Evolutionary conservation across 2,888 invertebrate genomes (phyloP).

Genomic region (Carpatolechia fugitivella): DNA sequence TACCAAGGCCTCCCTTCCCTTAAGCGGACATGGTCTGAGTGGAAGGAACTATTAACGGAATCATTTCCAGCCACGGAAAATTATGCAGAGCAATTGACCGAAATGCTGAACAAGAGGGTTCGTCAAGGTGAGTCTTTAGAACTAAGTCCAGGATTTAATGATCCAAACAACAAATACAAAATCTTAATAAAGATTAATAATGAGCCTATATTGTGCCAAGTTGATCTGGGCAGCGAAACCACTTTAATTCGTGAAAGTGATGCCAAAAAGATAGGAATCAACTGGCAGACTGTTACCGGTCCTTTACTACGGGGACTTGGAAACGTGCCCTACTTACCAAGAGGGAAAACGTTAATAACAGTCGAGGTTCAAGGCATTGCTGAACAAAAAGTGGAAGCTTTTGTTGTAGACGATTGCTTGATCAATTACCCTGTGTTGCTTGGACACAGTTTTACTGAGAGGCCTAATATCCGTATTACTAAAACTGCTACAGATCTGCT

Average conservation of each 20-base stretch:
- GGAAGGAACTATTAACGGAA: no score
- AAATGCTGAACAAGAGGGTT: no score
- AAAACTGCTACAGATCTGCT: slow-evolving; percentile 10
- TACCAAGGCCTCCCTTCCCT: no score
- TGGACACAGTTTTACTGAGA: slow-evolving; percentile 15
- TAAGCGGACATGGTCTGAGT: no score
- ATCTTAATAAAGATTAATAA: slow-evolving; percentile 15
- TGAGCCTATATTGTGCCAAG: neutral
- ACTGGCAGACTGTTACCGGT: slow-evolving; percentile 15
- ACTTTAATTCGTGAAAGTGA: slow-evolving; percentile 23
- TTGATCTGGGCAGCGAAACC: slow-evolving; percentile 25
- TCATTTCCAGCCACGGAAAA: no score
- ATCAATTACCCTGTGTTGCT: slow-evolving; percentile 16
- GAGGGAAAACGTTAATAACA: slow-evolving; percentile 11
- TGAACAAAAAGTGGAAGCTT: slow-evolving; percentile 22
- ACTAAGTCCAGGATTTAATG: no score
- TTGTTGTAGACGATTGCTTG: slow-evolving; percentile 21
- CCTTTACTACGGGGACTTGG: slow-evolving; percentile 24
- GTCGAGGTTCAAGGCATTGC: slow-evolving; percentile 24
- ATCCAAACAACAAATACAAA: slow-evolving; percentile 13
- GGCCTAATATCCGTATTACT: slow-evolving; percentile 8
- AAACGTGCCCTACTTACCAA: slow-evolving; percentile 22
- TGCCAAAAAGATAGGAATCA: slow-evolving; percentile 20
- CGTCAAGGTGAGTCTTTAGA: no score
- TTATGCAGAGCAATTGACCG: no score